Percentiles rank a stretch among this genome's conserved stretches.
These are phyloP conservation scores for Choloepus didactylus DNA, from an alignment of 2,797 vertebrate species.

Conservation along the genomic window DNA sequence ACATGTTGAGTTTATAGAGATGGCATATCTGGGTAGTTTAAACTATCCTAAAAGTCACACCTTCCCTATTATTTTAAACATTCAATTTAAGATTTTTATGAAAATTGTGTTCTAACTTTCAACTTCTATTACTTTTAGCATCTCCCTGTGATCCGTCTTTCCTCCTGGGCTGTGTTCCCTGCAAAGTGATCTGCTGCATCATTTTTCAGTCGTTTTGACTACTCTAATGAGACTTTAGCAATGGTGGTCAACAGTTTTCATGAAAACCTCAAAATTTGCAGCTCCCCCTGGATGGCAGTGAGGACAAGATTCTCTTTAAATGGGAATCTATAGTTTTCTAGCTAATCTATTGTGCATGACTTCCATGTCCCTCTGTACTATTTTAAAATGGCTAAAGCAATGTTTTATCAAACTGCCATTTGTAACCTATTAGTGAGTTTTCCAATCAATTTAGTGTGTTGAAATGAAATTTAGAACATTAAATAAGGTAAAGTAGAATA, in stretches of 20 bases:
- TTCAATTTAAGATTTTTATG: not conserved
- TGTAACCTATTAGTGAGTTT: not conserved
- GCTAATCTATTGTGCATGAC: not conserved
- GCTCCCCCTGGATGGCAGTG: slow-evolving; percentile 66
- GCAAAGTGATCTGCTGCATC: slow-evolving; percentile 86
- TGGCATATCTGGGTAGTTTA: not conserved
- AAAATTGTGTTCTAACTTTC: not conserved
- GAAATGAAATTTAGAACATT: not conserved
- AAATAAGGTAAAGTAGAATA: not conserved
- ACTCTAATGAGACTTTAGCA: slow-evolving; percentile 79
- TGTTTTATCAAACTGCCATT: not conserved
- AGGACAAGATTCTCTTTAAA: not conserved
- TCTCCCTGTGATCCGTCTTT: slow-evolving; percentile 67
- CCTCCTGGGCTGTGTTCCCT: slow-evolving; percentile 71
- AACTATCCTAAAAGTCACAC: not conserved
- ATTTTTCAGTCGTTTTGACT: slow-evolving; percentile 85
- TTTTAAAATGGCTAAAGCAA: not conserved
- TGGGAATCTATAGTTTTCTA: not conserved
- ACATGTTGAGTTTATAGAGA: not conserved
- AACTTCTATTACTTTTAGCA: not conserved
- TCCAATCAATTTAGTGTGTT: not conserved
- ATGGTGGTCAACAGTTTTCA: slow-evolving; percentile 65
- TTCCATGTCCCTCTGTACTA: not conserved
- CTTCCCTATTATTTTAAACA: not conserved
- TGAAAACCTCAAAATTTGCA: not conserved